Evolutionary conservation across 2,888 invertebrate genomes (phyloP), one percentile per base, ranked within the genome.

Genomic region (Thelaira solivaga): DNA sequence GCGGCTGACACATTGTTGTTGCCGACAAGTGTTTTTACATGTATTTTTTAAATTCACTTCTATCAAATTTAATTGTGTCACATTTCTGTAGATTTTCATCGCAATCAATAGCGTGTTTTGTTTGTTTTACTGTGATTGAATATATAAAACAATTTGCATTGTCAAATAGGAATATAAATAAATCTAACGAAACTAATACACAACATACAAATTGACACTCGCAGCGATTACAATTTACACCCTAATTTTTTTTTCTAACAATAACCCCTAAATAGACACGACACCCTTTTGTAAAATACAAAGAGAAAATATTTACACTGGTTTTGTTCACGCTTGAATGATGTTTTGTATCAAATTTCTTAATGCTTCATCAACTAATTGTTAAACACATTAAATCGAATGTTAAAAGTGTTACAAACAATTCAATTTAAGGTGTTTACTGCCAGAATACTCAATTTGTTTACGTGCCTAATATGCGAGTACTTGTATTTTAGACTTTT

Each of bases 281-380:
- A 11, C 36, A 24, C 55, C 75, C 61, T 8, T 29, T 20, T 16
- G 11, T 2, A 31, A 24, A 24, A 45, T 29, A 6, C 8, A 39
- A 24, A 34, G 29, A 20, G 29, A 64, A 64, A 53, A 64, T 65
- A 61, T 72, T 76, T 76, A 65, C 76, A 76, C 76, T 76, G 67
- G 76, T 62, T 67, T 45, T 45, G 26, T 72, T 67, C 31, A 59
- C 41, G 65, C 64, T 68, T 68, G 13, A 68, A 68, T 64, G 45
- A 13, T 39, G 16, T 39, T 51, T 16, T 51, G 51, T 68, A 73
- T 68, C 68, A 68, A 77, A 77, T 73, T 73, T 64, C 73, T 59
- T 59, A 73, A 77, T 69, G 73, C 57, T 64, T 64, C 68, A 73
- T 64, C 68, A 69, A 73, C 57, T 73, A 77, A 77, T 77, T 77